Base-by-base conservation (phyloP, 1,140 invertebrate genomes). In the Mizuhopecten yessoensis region DNA sequence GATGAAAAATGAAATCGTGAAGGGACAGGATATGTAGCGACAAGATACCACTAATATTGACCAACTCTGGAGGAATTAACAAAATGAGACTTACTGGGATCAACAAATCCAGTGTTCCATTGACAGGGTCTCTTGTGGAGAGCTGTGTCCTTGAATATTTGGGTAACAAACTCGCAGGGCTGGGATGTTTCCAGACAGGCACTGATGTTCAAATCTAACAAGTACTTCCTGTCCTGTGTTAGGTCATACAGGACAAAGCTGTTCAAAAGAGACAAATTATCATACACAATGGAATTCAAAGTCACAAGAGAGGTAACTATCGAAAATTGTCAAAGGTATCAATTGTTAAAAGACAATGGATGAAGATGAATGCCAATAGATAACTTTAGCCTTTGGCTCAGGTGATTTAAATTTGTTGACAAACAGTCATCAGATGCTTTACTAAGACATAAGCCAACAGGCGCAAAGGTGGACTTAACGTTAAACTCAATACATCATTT, bases 171-270 rank as follows among this genome's bases (percentile, higher is more conserved):
- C 57, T 75, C 57, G n/a, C 57, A 75, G 23, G 57, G 57, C 57
- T 75, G 57, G 57, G 57, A 75, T 29, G 57, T 75, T 29, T 75
- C 57, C n/a, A 75, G 57, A 75, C 57, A 75, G n/a, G 57, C 57
- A n/a, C 57, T 75, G 57, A 75, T 75, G 57, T 75, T 75, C 17
- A 75, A 29, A 13, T 75, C 57, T n/a, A 75, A 29, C 1, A 75
- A n/a, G 29, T 75, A 75, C 57, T 75, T 75, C 11, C 57, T 75
- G 57, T 75, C 57, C n/a, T 75, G 57, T 29, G 29, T n/a, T 5
- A 75, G 57, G 57, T 75, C 57, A 75, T 29, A 75, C 23, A 75
- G 57, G 5, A 75, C 57, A 75, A 75, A 75, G 57, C 57, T 75
- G 57, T 75, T n/a, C n/a, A n/a, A n/a, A n/a, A n/a, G n/a, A n/a